Evolutionary conservation across 2,888 invertebrate genomes (phyloP), one percentile per base, ranked within the genome.

Genomic region (Digitonthophagus gazella): DNA sequence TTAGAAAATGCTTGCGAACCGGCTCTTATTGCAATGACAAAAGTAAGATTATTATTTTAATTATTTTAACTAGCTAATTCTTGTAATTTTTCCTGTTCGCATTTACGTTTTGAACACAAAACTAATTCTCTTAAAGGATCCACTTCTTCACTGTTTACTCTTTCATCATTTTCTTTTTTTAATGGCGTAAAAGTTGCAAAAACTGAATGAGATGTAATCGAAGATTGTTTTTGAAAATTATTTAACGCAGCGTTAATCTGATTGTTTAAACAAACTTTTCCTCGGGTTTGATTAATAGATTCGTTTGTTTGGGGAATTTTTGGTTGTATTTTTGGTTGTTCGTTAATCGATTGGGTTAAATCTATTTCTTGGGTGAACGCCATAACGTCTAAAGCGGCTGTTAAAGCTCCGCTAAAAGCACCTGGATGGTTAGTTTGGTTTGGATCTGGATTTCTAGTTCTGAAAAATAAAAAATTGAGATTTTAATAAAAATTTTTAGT

Each of bases 1-100:
- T 84, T 98, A 74, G 98, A 99, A 83, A 85, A 91, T 66, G 93
- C 95, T 0, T 98, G 98, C 84, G 98, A 98, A 80, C 92, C 97
- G 0, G 94, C 97, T 0, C 84, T 99, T 2, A 90, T 91, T 28
- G 91, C 95, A 1, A 98, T 99, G 96, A 90, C 91, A 22, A 97
- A 96, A 85, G 92, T 93, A 80, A 79, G 54, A 54, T 67, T 65
- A 44, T 68, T 64, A 6, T n/a, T 18, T 56, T 11, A n/a, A 15
- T 58, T 20, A 65, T 8, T 1, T 70, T 88, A 86, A 57, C 83
- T 82, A 0, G 91, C 91, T 71, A 91, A 79, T 19, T 83, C 82
- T 73, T 85, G 85, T 22, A 91, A 77, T 22, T 86, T 84, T 1
- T 85, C 82, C 3, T 81, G 78, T 66, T 83, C 83, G 44, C 80